These are phyloP conservation scores for Papilio polytes DNA, from an alignment of 1,140 invertebrate genomes.

Conservation along the genomic window DNA sequence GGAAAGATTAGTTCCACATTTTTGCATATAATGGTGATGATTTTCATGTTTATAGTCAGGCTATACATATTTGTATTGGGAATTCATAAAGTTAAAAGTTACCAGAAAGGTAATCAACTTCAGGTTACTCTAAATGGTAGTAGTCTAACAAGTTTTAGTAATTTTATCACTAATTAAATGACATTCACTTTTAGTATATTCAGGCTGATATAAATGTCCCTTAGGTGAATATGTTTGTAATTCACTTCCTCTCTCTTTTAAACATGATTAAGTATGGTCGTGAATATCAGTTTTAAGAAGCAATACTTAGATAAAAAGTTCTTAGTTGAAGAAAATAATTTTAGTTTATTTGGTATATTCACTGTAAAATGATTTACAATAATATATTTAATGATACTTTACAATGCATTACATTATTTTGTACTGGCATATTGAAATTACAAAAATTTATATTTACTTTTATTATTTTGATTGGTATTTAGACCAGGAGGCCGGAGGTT, in stretches of 20 bases:
- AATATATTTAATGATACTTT: not conserved
- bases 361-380: slow-evolving; percentile 10
- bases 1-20: too few relatives aligned
- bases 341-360: slow-evolving; percentile 17
- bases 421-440: not conserved
- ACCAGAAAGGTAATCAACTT: slow-evolving; percentile 5
- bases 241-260: not conserved
- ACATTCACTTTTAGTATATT: slow-evolving; percentile 12
- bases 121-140: not conserved
- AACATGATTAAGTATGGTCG: not conserved
- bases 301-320: not conserved
- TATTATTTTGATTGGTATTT: not conserved
- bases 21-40: too few relatives aligned
- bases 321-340: slow-evolving; percentile 6
- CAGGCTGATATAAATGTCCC: not conserved
- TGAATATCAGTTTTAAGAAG: not conserved
- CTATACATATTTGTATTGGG: not conserved
- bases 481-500: not conserved
- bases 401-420: slow-evolving; percentile 9
- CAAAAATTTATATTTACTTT: not conserved
- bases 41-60: too few relatives aligned
- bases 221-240: not conserved
- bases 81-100: not conserved
- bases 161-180: not conserved
- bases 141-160: slow-evolving; percentile 13